Percentiles rank a stretch among this genome's conserved stretches.
Conservation (phyloP, 1,140 invertebrate genomes). For the Phocides pigmalion region DNA sequence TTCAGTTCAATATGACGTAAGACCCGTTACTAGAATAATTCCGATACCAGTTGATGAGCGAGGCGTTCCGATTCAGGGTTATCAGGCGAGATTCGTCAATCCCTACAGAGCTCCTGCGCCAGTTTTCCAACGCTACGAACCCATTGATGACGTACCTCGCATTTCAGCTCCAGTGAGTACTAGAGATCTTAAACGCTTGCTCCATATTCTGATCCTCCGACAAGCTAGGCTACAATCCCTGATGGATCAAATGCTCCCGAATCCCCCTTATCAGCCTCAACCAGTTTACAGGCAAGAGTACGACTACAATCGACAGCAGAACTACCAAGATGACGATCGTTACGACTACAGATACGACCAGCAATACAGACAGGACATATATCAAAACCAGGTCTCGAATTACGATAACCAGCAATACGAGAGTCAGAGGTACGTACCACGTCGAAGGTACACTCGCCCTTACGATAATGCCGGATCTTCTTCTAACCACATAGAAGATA, state of each 20-base stretch:
- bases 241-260: constrained; percentile 78
- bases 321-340: constrained; percentile 66
- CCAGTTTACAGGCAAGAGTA: constrained; percentile 56
- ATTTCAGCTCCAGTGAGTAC: constrained; percentile 84
- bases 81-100: constrained; percentile 68
- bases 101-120: constrained; percentile 63
- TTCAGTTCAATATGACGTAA: constrained; percentile 56
- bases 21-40: constrained; percentile 65
- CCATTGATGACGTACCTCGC: constrained; percentile 62
- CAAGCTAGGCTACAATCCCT: constrained; percentile 83
- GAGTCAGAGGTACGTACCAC: constrained; percentile 71
- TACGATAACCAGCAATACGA: constrained; percentile 77
- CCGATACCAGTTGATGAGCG: constrained; percentile 72
- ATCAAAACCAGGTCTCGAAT: constrained; percentile 65
- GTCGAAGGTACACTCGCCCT: constrained; percentile 75
- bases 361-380: constrained; percentile 68
- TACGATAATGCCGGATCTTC: constrained; percentile 72
- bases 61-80: constrained; percentile 69
- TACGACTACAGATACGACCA: constrained; percentile 72
- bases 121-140: constrained; percentile 66
- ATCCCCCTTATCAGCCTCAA: constrained; percentile 60
- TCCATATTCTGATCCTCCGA: constrained; percentile 84
- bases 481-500: constrained; percentile 83
- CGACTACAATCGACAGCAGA: constrained; percentile 57
- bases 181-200: constrained; percentile 84